Evolutionary conservation across 2,888 invertebrate species (phyloP).

Genomic region (Amaurobius ferox): DNA sequence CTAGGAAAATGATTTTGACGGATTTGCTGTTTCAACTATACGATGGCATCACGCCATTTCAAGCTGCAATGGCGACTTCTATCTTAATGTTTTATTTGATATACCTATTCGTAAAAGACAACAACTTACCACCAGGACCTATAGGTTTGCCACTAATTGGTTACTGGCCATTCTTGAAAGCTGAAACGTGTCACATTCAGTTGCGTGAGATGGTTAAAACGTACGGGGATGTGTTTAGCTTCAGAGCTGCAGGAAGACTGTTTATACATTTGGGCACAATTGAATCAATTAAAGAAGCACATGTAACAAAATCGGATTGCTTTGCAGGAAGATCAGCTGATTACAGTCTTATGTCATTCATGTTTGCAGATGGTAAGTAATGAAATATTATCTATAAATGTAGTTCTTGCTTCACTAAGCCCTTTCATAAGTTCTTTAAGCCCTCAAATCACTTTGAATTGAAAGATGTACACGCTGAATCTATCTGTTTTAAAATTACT

Average conservation of each 20-base stretch:
- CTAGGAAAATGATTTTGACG: not conserved
- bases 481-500: too few species aligned
- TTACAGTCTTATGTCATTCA: not conserved
- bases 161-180: conserved; percentile 34
- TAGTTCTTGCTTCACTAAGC: too few species aligned
- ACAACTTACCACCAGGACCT: conserved; percentile 38
- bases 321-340: conserved; percentile 26
- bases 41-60: not conserved
- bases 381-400: too few species aligned
- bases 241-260: conserved; percentile 13
- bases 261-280: conserved; percentile 15
- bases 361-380: conserved; percentile 26
- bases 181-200: conserved; percentile 12
- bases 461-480: too few species aligned
- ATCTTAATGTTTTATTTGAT: too few species aligned
- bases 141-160: conserved; percentile 30
- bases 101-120: not conserved
- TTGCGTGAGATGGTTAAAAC: conserved; percentile 14
- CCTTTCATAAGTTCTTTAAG: too few species aligned
- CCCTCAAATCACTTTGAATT: too few species aligned
- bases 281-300: conserved; percentile 6
- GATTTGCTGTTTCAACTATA: not conserved
- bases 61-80: not conserved
- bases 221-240: conserved; percentile 34
- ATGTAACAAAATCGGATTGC: conserved; percentile 25